Conservation (phyloP, 2,797 vertebrate species). For the Spea hammondii region DNA sequence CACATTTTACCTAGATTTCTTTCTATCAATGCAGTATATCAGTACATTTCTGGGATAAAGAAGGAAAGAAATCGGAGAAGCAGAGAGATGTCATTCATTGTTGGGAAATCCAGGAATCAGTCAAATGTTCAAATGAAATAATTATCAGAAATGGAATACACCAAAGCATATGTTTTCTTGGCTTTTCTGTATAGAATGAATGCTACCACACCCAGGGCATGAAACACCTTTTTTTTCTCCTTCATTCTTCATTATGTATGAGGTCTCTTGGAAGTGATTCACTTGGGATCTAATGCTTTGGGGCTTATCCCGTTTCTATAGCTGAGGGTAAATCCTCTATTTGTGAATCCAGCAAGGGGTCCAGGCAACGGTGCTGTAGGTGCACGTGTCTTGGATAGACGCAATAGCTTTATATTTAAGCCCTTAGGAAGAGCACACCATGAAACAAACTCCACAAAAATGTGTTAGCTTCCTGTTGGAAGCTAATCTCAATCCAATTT, state of each 20-base stretch:
- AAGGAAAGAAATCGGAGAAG: too few relatives aligned
- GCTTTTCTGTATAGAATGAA: slow-evolving; percentile 48
- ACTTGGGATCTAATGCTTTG: slow-evolving; percentile 56
- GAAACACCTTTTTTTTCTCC: slow-evolving; percentile 30
- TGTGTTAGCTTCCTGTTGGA: slow-evolving; percentile 52
- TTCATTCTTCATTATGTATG: slow-evolving; percentile 48
- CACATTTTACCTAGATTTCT: too few relatives aligned
- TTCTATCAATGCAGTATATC: too few relatives aligned
- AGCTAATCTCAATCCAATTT: slow-evolving; percentile 39
- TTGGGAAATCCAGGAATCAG: too few relatives aligned
- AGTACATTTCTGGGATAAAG: too few relatives aligned
- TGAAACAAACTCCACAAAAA: slow-evolving; percentile 53
- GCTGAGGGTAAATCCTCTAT: slow-evolving; percentile 65
- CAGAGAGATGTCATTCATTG: too few relatives aligned
- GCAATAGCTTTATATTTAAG: slow-evolving; percentile 58
- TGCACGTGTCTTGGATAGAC: slow-evolving; percentile 66
- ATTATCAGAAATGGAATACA: slow-evolving; percentile 17
- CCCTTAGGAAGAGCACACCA: slow-evolving; percentile 60
- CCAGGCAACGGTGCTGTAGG: slow-evolving; percentile 62
- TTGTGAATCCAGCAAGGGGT: slow-evolving; percentile 66
- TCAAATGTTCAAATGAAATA: neutral
- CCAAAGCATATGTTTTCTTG: slow-evolving; percentile 35
- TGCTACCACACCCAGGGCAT: slow-evolving; percentile 50
- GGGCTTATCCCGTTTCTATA: slow-evolving; percentile 58
- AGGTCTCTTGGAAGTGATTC: slow-evolving; percentile 52